Evolutionary conservation across 2,113 vertebrate species (phyloP).

Genomic region (Leptodactylus fuscus): DNA sequence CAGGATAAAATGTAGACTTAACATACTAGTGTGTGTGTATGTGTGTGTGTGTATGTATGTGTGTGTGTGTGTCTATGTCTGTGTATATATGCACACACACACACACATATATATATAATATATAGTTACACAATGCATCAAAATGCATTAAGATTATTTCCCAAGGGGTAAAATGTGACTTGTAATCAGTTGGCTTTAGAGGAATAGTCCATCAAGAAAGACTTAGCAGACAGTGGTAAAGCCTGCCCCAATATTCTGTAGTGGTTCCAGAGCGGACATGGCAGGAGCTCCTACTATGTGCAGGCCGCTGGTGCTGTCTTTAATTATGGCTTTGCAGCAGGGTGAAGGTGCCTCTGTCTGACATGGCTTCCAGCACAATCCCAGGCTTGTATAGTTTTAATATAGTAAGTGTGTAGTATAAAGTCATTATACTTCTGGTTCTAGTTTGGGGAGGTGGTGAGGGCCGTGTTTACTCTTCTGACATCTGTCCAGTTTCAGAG

Average conservation of each 20-base stretch:
- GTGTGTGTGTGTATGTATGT: too few relatives aligned
- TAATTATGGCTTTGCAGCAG: conserved; percentile 60
- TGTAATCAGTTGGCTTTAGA: conserved; percentile 12
- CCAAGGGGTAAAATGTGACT: conserved; percentile 34
- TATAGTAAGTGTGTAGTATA: conserved; percentile 61
- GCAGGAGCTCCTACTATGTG: conserved; percentile 40
- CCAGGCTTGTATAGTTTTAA: conserved; percentile 60
- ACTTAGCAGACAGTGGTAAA: neutral
- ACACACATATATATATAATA: neutral
- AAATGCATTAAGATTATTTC: neutral
- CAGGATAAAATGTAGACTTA: neutral
- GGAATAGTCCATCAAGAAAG: neutral
- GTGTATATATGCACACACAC: too few relatives aligned
- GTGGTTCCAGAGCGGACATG: neutral
- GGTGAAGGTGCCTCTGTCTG: conserved; percentile 57
- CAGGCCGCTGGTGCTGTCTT: conserved; percentile 58
- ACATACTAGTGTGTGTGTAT: too few relatives aligned
- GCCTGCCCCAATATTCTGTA: neutral
- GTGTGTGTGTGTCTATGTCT: too few relatives aligned
- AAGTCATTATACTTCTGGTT: conserved; percentile 62
- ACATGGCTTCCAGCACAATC: conserved; percentile 55
- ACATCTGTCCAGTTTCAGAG: conserved; percentile 57
- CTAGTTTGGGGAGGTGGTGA: conserved; percentile 60
- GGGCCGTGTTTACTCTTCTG: conserved; percentile 49
- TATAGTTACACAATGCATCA: neutral